Evolutionary conservation across 2,888 invertebrate genomes (phyloP), one percentile per base, ranked within the genome.

Genomic region (Luffia ferchaultella): DNA sequence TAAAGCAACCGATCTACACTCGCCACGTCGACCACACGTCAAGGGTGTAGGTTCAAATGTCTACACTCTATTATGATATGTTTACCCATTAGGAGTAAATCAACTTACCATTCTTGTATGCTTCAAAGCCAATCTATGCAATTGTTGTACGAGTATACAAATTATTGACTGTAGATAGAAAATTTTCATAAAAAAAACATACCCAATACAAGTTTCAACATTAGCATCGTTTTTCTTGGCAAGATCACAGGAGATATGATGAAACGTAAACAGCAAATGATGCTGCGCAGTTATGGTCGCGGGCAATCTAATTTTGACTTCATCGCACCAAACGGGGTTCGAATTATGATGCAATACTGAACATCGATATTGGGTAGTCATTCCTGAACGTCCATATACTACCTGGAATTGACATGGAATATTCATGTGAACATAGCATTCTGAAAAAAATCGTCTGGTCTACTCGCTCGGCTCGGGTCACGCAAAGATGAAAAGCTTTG

Each of bases 191-290:
- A n/a, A n/a, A n/a, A n/a, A n/a, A n/a, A n/a, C n/a, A n/a, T 61
- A 85, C 54, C 98, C 98, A 50, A 98, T 93, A 61, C 94, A 90
- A 57, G 89, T 92, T 70, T 94, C 94, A 16, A 92, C 87, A 52
- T 89, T 89, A 30, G 89, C 87, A 57, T 92, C 92, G 50, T 90
- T 88, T 65, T 92, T 92, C 72, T 93, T 92, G 48, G 92, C 88
- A 57, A 92, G 87, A 76, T 96, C 93, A 68, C 98, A 97, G 54
- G 96, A 96, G 54, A 99, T 93, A 72, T 98, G 98, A 66, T 94
- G 92, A 79, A 98, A 98, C 2, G 95, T 94, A 79, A 98, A 98
- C 49, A 98, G 85, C 51, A 99, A 76, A 70, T 98, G 98, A 73
- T 98, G 98, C 49, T 91, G 89, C 0, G 90, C 76, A 43, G 93